These are phyloP conservation scores for Gymnarchus niloticus DNA, from an alignment of 2,113 vertebrate genomes.

Conservation along the genomic window DNA sequence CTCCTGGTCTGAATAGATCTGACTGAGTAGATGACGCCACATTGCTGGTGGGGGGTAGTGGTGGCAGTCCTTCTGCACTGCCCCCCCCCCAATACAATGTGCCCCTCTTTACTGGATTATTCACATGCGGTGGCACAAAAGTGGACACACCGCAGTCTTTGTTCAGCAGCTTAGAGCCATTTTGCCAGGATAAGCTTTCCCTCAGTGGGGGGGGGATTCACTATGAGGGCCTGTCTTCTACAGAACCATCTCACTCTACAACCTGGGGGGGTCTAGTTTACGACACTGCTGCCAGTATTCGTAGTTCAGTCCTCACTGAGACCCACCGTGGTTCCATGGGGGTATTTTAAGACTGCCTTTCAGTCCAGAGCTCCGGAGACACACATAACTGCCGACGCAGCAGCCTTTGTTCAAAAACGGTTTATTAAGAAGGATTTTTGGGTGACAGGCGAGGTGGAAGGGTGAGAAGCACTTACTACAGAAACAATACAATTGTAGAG, in stretches of 20 bases:
- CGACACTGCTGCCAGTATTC: constrained; percentile 11
- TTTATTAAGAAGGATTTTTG: constrained; percentile 35
- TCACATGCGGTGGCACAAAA: constrained; percentile 49
- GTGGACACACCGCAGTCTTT: constrained; percentile 42
- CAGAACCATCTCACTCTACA: constrained; percentile 15
- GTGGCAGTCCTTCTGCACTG: neutral
- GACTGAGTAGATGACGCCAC: no score
- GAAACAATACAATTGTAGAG: neutral
- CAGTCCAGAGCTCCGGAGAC: neutral
- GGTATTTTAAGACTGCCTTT: neutral
- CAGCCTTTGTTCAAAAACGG: constrained; percentile 35
- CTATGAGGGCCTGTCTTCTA: constrained; percentile 43
- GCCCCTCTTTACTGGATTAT: constrained; percentile 57
- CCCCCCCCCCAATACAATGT: constrained; percentile 44
- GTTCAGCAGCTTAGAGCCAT: constrained; percentile 53
- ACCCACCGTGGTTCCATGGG: neutral
- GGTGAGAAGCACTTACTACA: neutral
- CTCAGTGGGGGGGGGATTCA: constrained; percentile 41
- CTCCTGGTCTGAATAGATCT: constrained; percentile 54
- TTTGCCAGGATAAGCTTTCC: constrained; percentile 59
- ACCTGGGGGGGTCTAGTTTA: neutral
- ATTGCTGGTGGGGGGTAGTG: no score
- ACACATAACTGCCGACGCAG: constrained; percentile 7
- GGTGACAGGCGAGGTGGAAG: constrained; percentile 21
- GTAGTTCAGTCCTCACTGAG: neutral